Conservation (phyloP, 1,140 invertebrate species). For the Heliconius hermathena region DNA sequence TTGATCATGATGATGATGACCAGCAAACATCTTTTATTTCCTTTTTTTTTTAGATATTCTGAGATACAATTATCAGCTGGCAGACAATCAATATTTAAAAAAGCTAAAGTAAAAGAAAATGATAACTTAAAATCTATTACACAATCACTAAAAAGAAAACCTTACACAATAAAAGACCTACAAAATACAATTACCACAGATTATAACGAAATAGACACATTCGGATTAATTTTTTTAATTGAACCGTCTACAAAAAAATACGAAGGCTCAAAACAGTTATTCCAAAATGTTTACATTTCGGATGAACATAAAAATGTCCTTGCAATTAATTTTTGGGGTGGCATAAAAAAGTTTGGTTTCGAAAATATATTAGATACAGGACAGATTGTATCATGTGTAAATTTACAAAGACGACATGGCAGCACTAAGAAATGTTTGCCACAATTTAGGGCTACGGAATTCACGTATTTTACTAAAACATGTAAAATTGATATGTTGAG, state of each 20-base stretch:
- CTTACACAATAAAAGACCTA: slow-evolving; percentile 58
- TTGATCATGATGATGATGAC: too few relatives aligned
- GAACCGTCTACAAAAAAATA: slow-evolving; percentile 59
- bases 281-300: slow-evolving; percentile 78
- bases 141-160: slow-evolving; percentile 51
- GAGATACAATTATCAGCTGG: slow-evolving; percentile 74
- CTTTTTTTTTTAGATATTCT: slow-evolving; percentile 74
- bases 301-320: slow-evolving; percentile 81
- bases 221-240: slow-evolving; percentile 62
- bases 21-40: too few relatives aligned
- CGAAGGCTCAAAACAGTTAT: slow-evolving; percentile 52
- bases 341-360: slow-evolving; percentile 83
- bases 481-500: slow-evolving; percentile 55
- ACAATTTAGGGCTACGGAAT: slow-evolving; percentile 67
- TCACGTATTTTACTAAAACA: slow-evolving; percentile 69
- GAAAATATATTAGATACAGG: slow-evolving; percentile 83
- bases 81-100: slow-evolving; percentile 58
- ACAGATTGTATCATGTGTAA: slow-evolving; percentile 83
- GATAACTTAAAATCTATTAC: slow-evolving; percentile 20
- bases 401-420: slow-evolving; percentile 82
- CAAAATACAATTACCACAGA: slow-evolving; percentile 55
- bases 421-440: slow-evolving; percentile 64
- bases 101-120: slow-evolving; percentile 50
- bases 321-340: slow-evolving; percentile 85
- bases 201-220: slow-evolving; percentile 70